Percentiles rank a stretch among this genome's conserved stretches.
Conservation (phyloP, 2,797 vertebrate species). For the Fistularia tabacaria region DNA sequence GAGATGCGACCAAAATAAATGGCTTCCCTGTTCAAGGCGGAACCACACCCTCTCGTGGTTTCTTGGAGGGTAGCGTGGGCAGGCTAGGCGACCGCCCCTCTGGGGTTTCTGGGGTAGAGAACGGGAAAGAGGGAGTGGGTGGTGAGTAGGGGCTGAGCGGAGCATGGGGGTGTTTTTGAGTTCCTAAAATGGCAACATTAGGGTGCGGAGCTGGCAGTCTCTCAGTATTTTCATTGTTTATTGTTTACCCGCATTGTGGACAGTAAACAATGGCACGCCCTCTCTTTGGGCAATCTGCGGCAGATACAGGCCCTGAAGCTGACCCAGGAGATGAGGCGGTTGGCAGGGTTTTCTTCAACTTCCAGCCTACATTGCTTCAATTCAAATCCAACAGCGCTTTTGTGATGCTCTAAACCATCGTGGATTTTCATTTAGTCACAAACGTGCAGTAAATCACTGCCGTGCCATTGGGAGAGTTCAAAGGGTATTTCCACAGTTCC, state of each 20-base stretch:
- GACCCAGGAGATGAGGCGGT: conserved; percentile 39
- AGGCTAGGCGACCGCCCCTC: conserved; percentile 71
- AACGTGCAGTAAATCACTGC: too few relatives aligned
- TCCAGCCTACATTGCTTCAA: conserved; percentile 25
- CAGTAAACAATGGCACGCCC: conserved; percentile 73
- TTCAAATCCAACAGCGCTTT: conserved; percentile 9
- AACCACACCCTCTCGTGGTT: conserved; percentile 92
- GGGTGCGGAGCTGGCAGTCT: conserved; percentile 70
- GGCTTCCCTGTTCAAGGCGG: conserved; percentile 90
- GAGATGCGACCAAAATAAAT: conserved; percentile 94
- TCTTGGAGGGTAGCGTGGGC: conserved; percentile 81
- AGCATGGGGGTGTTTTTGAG: conserved; percentile 56
- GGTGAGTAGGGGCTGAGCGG: conserved; percentile 50
- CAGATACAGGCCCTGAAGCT: conserved; percentile 45
- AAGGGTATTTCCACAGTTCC: too few relatives aligned
- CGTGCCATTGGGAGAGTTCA: too few relatives aligned
- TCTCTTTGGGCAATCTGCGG: conserved; percentile 59
- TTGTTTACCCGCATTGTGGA: conserved; percentile 73
- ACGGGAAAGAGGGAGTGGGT: conserved; percentile 50
- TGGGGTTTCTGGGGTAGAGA: conserved; percentile 68
- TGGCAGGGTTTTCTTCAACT: conserved; percentile 33
- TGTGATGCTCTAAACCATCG: too few relatives aligned
- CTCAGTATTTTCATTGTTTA: conserved; percentile 78
- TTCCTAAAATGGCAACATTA: conserved; percentile 77
- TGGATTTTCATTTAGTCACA: conserved; percentile 7